Base-by-base conservation (phyloP, 1,140 invertebrate genomes). In the Drosophila repleta region DNA sequence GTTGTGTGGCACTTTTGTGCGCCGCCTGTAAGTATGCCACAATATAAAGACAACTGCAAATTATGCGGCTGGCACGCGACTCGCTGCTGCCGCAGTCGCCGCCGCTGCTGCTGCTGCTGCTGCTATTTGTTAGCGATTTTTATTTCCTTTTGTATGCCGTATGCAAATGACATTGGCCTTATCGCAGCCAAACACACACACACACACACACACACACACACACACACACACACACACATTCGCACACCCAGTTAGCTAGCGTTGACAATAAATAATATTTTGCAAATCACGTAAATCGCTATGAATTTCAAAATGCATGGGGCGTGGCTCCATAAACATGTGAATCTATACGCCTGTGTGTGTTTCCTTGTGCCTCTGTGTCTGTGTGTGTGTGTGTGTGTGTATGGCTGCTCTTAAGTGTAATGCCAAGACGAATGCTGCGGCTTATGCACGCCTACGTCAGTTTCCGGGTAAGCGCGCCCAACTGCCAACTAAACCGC, bases 181-280 rank as follows among this genome's bases (percentile, higher is more conserved):
- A 84, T 84, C 80, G 72, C 63, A 5, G 58, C 15, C 68, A 69
- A 4, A 83, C 80, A 85, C 66, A 46, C 58, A 62, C 56, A 52
- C 61, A 43, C 37, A 17, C 39, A 41, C 39, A 4, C 72, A 83
- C 80, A 85, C 66, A 46, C 58, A 62, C 56, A 52, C 61, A 43
- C 37, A 17, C 39, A 41, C 39, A 69, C 72, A 83, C 79, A 84
- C 66, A 78, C 43, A 46, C 53, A 62, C 56, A 56, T 61, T 53
- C 11, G 4, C 13, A 11, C 37, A 39, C 37, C 1, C 39, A 41
- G n/a, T 41, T 43, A 17, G 74, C 78, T 20, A 51, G 76, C 77
- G 74, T 66, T 83, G 88, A 90, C 87, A 90, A 90, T 90, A 90
- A 90, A 90, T 90, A 90, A 90, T 90, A 88, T 80, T 74, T 74